A percentile compares a stretch with the other conserved stretches of the same genome.
phyloP scores from a whole-genome alignment of 2,113 vertebrate genomes.

The Carassius carassius region DNA sequence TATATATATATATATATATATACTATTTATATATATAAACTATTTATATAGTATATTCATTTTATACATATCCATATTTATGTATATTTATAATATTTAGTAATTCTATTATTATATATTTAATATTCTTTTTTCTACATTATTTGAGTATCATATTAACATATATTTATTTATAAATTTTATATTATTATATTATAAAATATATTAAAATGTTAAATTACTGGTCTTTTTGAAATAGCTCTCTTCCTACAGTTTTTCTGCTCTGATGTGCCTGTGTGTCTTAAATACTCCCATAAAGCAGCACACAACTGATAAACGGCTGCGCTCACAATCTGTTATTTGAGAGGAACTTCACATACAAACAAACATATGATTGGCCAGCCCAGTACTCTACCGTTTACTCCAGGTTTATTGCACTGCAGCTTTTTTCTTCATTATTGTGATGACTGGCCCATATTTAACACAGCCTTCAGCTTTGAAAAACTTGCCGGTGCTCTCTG shows the following conservation, averaged over 20 bases:
- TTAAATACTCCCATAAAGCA: slow-evolving; percentile 61
- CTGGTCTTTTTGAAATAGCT: background rate
- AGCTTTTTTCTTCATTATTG: slow-evolving; percentile 36
- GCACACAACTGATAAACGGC: slow-evolving; percentile 62
- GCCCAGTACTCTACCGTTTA: background rate
- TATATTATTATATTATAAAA: slow-evolving; percentile 20
- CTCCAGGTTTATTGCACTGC: background rate
- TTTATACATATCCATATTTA: too few relatives aligned
- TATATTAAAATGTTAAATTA: background rate
- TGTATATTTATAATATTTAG: too few relatives aligned
- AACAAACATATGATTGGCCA: slow-evolving; percentile 11
- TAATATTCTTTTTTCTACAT: background rate
- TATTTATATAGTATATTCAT: too few relatives aligned
- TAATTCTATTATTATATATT: background rate
- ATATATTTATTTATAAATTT: background rate
- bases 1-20: too few relatives aligned
- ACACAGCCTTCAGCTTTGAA: slow-evolving; percentile 41
- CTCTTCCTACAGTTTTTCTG: slow-evolving; percentile 11
- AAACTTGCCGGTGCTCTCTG: slow-evolving; percentile 50
- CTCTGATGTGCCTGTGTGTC: slow-evolving; percentile 35
- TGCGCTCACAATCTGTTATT: slow-evolving; percentile 66
- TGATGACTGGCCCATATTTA: slow-evolving; percentile 8
- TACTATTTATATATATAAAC: too few relatives aligned
- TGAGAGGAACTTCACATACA: slow-evolving; percentile 44
- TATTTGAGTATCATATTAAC: background rate